Base-by-base conservation (phyloP, 2,113 vertebrate species). In the Chamaetylas fuelleborni region DNA sequence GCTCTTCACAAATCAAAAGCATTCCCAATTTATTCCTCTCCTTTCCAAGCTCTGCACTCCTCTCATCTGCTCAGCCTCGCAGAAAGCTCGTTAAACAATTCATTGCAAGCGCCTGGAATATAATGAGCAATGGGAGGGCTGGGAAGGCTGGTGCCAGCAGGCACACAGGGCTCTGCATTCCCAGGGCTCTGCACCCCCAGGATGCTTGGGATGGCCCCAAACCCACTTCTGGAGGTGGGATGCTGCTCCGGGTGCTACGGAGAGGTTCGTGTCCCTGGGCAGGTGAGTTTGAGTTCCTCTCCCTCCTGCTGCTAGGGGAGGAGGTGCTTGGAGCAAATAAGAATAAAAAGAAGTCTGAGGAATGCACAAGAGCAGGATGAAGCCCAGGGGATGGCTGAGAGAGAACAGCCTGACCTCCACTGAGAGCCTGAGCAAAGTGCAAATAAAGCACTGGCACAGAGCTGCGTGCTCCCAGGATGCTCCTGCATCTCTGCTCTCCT, bases 51-150 rank as follows among this genome's bases (percentile, higher is more conserved):
- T 51, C 45, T 1, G 0, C 1, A 0, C 57, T 90, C 61, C 61
- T 82, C 86, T 90, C 71, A 61, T 65, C 93, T 66, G 91, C 81
- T 89, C 83, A 73, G 77, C 81, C 90, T 92, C n/a, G 11, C 71
- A 88, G 74, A 90, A 85, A 95, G 82, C 89, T 77, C 42, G 2
- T 91, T 86, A 82, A 90, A 80, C 69, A 65, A 73, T 61, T 72
- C 80, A 69, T n/a, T 4, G 67, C n/a, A 65, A 86, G 77, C 0
- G 3, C 64, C 16, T n/a, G 65, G 50, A 91, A 87, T 71, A 29
- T 78, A 90, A 78, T 3, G 73, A 94, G 81, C 65, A 19, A 14
- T 9, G 47, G 69, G 81, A 81, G 56, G 56, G 42, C 2, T 69
- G 45, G 62, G 58, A 2, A 14, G 66, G 71, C 43, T 3, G 8